phyloP scores from a whole-genome alignment of 2,888 invertebrate species.

The Ormyrus rosae region DNA sequence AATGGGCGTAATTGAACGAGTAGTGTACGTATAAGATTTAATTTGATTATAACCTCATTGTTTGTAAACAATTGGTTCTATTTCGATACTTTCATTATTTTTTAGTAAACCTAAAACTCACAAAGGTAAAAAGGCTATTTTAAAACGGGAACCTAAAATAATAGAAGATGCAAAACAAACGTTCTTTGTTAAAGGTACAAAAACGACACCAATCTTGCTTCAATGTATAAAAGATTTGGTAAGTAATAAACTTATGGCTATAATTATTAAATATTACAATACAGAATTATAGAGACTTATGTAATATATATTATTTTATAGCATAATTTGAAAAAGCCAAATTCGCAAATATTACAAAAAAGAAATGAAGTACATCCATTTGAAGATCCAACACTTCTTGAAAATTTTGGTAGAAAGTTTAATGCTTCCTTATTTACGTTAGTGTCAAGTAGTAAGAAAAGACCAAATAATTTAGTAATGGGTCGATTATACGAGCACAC shows the following conservation, averaged over 20 bases:
- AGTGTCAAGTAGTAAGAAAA: constrained; percentile 94
- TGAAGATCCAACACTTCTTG: constrained; percentile 91
- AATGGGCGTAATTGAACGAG: constrained; percentile 73
- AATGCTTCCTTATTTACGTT: constrained; percentile 94
- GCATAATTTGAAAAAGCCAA: constrained; percentile 90
- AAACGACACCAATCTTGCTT: constrained; percentile 83
- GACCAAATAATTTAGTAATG: constrained; percentile 93
- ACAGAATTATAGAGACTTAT: not conserved
- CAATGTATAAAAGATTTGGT: constrained; percentile 90
- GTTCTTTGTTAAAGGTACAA: constrained; percentile 90
- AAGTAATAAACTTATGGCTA: constrained; percentile 63
- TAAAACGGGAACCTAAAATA: constrained; percentile 90
- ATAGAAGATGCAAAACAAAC: constrained; percentile 91
- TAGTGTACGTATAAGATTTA: constrained; percentile 71
- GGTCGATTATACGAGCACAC: constrained; percentile 94
- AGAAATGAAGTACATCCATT: constrained; percentile 95
- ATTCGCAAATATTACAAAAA: constrained; percentile 84
- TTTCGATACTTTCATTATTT: constrained; percentile 13
- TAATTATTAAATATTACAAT: no score
- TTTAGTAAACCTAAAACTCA: constrained; percentile 92
- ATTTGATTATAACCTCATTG: constrained; percentile 32
- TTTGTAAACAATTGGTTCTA: not conserved
- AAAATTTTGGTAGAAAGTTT: constrained; percentile 82
- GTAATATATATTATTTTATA: constrained; percentile 62
- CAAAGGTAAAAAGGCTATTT: constrained; percentile 89